Percentiles rank a stretch among this genome's conserved stretches.
Evolutionary conservation across 2,113 vertebrate genomes (phyloP).

Genomic region (Coptodon rendalli): DNA sequence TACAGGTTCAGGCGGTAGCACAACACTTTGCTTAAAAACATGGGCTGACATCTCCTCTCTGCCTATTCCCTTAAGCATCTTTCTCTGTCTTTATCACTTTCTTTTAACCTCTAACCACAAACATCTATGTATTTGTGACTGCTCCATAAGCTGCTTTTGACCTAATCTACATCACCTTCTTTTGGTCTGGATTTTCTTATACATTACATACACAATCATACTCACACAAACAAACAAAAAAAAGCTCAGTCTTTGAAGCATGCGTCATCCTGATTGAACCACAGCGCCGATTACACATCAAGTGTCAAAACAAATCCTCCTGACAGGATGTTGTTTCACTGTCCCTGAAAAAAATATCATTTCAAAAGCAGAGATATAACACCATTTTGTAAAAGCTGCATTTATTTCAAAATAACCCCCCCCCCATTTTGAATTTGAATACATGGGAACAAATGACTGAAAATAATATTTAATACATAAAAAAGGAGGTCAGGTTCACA

Average conservation of each 20-base stretch:
- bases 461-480: too few relatives aligned
- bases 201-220: background rate
- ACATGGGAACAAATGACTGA: background rate
- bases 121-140: background rate
- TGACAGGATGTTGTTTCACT: background rate
- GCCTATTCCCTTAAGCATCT: background rate
- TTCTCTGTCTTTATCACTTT: background rate
- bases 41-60: background rate
- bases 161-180: background rate
- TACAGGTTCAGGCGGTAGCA: background rate
- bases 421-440: background rate
- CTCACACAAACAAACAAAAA: background rate
- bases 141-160: background rate
- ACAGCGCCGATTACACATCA: background rate
- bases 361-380: background rate
- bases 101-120: conserved; percentile 11
- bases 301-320: background rate
- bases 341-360: background rate
- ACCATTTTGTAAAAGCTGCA: background rate
- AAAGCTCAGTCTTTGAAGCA: background rate
- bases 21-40: background rate
- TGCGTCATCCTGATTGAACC: background rate
- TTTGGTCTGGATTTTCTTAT: background rate
- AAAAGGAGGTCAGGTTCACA: background rate
- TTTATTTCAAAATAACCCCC: background rate